Base-by-base conservation (phyloP, 2,888 invertebrate genomes). In the Actias luna region DNA sequence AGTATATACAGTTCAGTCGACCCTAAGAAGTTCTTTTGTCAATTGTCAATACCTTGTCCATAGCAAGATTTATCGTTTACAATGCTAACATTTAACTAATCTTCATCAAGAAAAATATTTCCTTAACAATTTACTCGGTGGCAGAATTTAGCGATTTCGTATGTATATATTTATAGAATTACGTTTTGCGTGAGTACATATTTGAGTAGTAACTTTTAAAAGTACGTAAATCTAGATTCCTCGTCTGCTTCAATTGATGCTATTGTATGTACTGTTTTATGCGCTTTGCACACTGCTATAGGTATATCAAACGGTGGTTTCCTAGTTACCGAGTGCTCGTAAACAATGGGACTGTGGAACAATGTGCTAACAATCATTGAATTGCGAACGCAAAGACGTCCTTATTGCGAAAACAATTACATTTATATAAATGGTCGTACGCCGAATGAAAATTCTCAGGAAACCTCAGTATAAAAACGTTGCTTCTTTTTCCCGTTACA, bases 321-420 rank as follows among this genome's bases (percentile, higher is more conserved):
- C 46, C 46, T 50, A 50, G 46, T 50, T 50, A 50, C 46, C 46
- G 46, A 25, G 46, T 50, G 25, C 46, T 50, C 25, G 25, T 50
- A 50, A 50, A 50, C 46, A 50, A 50, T 50, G 25, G 46, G 10
- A 25, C 25, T 12, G 46, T 50, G 22, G 46, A 50, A 50, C 46
- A 50, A 50, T 50, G 46, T 4, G 46, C 25, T 50, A 50, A 50
- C 46, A 50, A 25, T 25, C 46, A 50, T 25, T 50, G 12, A 25
- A 25, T 50, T 25, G 46, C 46, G 5, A 25, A 50, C 10, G 12
- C 25, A 50, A 25, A 50, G 46, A 50, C 46, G 8, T 50, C 22
- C 46, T 50, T 50, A 50, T 50, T 50, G 25, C 25, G 46, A 50
- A 50, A 50, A 50, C 46, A 50, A 50, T 50, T 50, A 50, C 25